Conservation (phyloP, 2,888 invertebrate genomes). For the Drosophila borborema region DNA sequence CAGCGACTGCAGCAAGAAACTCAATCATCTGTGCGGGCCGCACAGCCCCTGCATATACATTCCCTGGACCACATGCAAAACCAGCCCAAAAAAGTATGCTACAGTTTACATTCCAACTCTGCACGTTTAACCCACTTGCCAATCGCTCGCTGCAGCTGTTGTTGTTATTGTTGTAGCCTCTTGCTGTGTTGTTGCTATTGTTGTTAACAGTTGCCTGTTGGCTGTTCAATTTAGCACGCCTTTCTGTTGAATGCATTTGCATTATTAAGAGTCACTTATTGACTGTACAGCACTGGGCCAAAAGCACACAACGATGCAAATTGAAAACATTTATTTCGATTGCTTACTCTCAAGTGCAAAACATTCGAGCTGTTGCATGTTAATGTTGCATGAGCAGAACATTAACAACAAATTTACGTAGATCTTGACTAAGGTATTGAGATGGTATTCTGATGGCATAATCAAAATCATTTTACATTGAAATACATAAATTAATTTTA, state of each 20-base stretch:
- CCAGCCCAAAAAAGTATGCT: constrained; percentile 47
- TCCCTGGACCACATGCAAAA: constrained; percentile 1
- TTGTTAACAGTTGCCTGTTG: constrained; percentile 26
- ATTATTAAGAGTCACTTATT: constrained; percentile 69
- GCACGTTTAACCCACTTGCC: constrained; percentile 51
- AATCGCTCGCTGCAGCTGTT: constrained; percentile 2
- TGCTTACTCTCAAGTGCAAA: constrained; percentile 26
- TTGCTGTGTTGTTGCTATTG: constrained; percentile 16
- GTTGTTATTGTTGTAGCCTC: constrained; percentile 18
- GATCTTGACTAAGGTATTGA: neutral
- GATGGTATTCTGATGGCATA: neutral
- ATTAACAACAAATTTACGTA: constrained; percentile 19
- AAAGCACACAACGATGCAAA: constrained; percentile 42
- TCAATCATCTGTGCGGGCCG: constrained; percentile 59
- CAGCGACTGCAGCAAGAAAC: constrained; percentile 53
- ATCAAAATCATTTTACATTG: neutral
- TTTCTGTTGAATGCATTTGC: constrained; percentile 41
- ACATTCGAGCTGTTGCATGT: constrained; percentile 9
- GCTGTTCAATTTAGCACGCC: constrained; percentile 25
- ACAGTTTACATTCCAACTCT: constrained; percentile 29
- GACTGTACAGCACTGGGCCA: constrained; percentile 35
- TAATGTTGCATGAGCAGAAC: constrained; percentile 6
- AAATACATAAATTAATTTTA: neutral
- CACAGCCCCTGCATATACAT: constrained; percentile 50
- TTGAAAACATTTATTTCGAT: constrained; percentile 56